phyloP scores from a whole-genome alignment of 2,888 invertebrate genomes.

The Sisyra nigra region DNA sequence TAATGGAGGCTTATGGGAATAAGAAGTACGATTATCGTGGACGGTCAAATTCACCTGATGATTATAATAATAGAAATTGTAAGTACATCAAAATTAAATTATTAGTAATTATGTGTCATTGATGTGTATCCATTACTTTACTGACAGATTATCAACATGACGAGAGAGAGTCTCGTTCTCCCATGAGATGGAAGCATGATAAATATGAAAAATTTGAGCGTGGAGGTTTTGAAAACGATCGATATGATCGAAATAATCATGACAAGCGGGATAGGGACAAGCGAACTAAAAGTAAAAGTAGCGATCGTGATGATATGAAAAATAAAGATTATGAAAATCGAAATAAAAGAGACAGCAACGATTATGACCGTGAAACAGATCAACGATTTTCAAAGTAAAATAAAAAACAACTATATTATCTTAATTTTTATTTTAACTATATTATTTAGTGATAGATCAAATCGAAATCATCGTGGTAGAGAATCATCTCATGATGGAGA shows the following conservation, averaged over 20 bases:
- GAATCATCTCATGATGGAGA: slow-evolving; percentile 5
- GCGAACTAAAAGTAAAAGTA: no score
- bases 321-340: no score
- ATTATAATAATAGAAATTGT: background rate
- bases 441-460: background rate
- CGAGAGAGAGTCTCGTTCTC: slow-evolving; percentile 5
- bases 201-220: slow-evolving; percentile 3
- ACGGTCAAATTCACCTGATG: slow-evolving; percentile 1
- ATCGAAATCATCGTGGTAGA: slow-evolving; percentile 3
- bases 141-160: background rate
- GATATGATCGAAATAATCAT: background rate
- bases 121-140: no score
- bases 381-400: no score
- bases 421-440: no score
- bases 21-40: slow-evolving; percentile 2
- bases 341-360: no score
- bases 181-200: slow-evolving; percentile 5
- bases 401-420: no score
- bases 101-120: no score
- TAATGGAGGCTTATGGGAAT: background rate
- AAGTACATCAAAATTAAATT: background rate
- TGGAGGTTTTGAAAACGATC: background rate
- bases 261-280: no score
- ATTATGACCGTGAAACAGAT: no score
- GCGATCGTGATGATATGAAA: no score